phyloP scores from a whole-genome alignment of 2,888 invertebrate species.

The Stenurella melanura region DNA sequence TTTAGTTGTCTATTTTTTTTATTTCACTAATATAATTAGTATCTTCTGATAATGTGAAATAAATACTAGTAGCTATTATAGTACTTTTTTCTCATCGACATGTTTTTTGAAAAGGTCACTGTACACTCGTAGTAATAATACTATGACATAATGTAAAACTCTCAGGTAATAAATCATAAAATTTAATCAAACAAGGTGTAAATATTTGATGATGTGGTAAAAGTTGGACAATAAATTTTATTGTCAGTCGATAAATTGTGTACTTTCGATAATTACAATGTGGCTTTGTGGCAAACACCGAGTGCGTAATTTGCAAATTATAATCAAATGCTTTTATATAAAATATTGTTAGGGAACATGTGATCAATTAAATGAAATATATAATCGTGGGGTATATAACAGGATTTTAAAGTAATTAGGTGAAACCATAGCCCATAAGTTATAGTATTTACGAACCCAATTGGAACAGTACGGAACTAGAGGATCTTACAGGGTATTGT shows the following conservation, averaged over 20 bases:
- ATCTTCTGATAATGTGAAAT: too few relatives aligned
- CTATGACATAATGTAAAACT: background rate
- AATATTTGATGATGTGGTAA: slow-evolving; percentile 4
- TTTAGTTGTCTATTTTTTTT: too few relatives aligned
- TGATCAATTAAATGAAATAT: background rate
- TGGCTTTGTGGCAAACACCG: background rate
- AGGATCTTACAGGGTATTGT: too few relatives aligned
- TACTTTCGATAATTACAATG: slow-evolving; percentile 4
- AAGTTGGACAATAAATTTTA: background rate
- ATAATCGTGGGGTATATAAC: background rate
- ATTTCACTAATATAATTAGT: too few relatives aligned
- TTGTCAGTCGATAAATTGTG: slow-evolving; percentile 7
- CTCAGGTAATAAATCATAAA: background rate
- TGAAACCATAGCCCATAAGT: too few relatives aligned
- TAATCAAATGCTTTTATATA: slow-evolving; percentile 4
- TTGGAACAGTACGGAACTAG: too few relatives aligned
- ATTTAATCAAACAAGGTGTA: slow-evolving; percentile 4
- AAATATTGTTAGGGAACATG: background rate
- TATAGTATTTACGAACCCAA: too few relatives aligned
- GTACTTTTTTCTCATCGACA: too few relatives aligned
- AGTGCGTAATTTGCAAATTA: slow-evolving; percentile 2
- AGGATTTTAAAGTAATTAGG: too few relatives aligned
- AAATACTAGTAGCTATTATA: too few relatives aligned
- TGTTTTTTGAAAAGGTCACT: too few relatives aligned
- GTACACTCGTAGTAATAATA: too few relatives aligned